Evolutionary conservation across 2,888 invertebrate species (phyloP), one percentile per base, ranked within the genome.

Genomic region (Dascillus cervinus): DNA sequence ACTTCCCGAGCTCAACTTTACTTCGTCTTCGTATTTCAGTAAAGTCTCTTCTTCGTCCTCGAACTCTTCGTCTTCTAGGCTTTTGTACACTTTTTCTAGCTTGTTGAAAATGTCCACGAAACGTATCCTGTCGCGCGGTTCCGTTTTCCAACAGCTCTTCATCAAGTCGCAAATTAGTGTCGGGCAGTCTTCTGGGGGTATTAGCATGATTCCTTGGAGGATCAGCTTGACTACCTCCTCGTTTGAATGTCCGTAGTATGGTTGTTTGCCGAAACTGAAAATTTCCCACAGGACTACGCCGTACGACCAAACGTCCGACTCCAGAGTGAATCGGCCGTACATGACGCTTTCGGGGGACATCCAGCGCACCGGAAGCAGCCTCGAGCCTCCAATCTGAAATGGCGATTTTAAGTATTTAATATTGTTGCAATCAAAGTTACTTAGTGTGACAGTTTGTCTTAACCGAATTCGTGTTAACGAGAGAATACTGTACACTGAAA

Each of bases 231-330:
- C 76, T 1, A 82, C 86, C 56, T 89, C 89, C 50, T 89, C 88
- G 59, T 92, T 91, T 41, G 82, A 82, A 58, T 85, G 85, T 1
- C 90, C 91, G 57, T 84, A 91, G 60, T 91, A 92, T 0, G 94
- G 94, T 55, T 91, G 90, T 49, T 86, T 84, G n/a, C 90, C 94
- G 47, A 80, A 80, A 45, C 86, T 87, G 67, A 86, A 94, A 33
- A 92, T 84, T 64, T 95, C 94, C 94, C 94, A 94, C 1, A 95
- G 70, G 3, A 92, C 82, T 2, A 94, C 86, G 0, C 92, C 94
- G 58, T 82, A 94, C 0, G 90, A 85, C 91, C 91, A 94, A 1
- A 92, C 82, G 59, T 94, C 94, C 1, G 88, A 88, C 64, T 91
- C 90, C 31, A 89, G 74, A 0, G 89, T 89, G 61, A 89, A 92